These are phyloP conservation scores for Teleogryllus oceanicus DNA, from an alignment of 2,888 invertebrate genomes.

Conservation along the genomic window DNA sequence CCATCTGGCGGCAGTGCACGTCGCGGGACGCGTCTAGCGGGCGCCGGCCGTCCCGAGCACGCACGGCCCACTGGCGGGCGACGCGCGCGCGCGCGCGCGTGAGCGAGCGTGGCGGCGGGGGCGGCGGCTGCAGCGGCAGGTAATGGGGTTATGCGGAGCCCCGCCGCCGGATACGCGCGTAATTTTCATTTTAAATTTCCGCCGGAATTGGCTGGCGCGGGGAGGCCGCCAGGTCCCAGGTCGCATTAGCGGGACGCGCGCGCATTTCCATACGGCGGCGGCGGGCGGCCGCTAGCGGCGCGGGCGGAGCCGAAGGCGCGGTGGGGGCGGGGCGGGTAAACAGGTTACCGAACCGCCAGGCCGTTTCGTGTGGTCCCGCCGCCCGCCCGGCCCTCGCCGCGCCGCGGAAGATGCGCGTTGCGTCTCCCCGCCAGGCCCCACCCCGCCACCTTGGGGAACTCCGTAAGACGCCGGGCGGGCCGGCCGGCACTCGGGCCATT, in stretches of 20 bases:
- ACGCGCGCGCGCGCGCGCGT: too few relatives aligned
- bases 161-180: background rate
- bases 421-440: too few relatives aligned
- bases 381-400: background rate
- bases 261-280: background rate
- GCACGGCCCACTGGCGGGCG: too few relatives aligned
- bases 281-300: background rate
- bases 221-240: constrained; percentile 4
- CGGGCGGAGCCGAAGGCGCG: background rate
- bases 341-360: background rate
- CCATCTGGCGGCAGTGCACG: too few relatives aligned
- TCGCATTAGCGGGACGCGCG: background rate
- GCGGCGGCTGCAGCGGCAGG: too few relatives aligned
- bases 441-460: too few relatives aligned
- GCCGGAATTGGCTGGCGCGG: constrained; percentile 1
- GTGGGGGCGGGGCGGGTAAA: background rate
- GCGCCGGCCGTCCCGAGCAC: too few relatives aligned
- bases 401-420: background rate
- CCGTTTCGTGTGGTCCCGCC: background rate
- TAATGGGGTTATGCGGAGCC: too few relatives aligned
- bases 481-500: too few relatives aligned
- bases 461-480: too few relatives aligned
- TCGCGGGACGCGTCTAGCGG: too few relatives aligned
- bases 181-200: constrained; percentile 18
- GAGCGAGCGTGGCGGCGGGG: too few relatives aligned